Evolutionary conservation across 2,888 invertebrate species (phyloP).

Genomic region (Orthonevra nobilis): DNA sequence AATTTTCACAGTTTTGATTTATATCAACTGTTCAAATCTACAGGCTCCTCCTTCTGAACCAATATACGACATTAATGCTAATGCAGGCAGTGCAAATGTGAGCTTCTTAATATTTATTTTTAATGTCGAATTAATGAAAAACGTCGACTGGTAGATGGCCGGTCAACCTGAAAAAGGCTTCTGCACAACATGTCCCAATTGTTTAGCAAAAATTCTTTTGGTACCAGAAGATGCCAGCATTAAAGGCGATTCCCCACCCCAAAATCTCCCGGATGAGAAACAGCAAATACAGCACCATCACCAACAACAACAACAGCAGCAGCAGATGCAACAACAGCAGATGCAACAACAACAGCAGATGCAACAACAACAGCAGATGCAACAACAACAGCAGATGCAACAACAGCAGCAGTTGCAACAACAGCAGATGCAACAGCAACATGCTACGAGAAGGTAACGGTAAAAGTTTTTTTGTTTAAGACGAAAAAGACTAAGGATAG

Average conservation of each 20-base stretch:
- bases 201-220: slow-evolving; percentile 77
- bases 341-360: no score
- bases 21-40: not conserved
- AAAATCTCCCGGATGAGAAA: no score
- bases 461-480: no score
- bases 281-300: no score
- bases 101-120: slow-evolving; percentile 8
- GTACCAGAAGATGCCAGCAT: slow-evolving; percentile 73
- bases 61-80: not conserved
- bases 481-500: no score
- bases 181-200: slow-evolving; percentile 79
- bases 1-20: not conserved
- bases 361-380: no score
- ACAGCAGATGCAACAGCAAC: no score
- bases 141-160: slow-evolving; percentile 22
- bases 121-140: slow-evolving; percentile 18
- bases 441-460: no score
- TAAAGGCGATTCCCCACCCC: slow-evolving; percentile 3
- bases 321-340: no score
- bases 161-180: slow-evolving; percentile 74
- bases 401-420: no score
- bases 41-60: slow-evolving; percentile 45
- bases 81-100: slow-evolving; percentile 28
- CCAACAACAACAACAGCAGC: no score
- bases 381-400: no score